Conservation (phyloP, 2,888 invertebrate species). For the Ariolimax columbianus region DNA sequence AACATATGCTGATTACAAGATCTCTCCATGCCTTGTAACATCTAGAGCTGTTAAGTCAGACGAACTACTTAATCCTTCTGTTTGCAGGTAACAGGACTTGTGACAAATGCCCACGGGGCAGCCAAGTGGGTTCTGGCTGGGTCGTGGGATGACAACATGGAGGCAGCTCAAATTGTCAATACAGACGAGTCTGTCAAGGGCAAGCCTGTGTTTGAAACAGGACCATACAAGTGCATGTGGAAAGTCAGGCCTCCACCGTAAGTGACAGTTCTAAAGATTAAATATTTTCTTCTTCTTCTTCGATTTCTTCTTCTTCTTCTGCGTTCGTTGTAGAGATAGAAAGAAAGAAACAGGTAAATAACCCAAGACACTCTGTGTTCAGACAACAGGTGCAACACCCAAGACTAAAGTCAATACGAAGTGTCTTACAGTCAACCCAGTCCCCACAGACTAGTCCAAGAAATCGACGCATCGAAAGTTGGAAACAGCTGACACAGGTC, state of each 20-base stretch:
- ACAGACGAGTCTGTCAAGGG: slow-evolving; percentile 81
- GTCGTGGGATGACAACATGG: slow-evolving; percentile 97
- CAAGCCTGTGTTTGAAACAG: slow-evolving; percentile 92
- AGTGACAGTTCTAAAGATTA: slow-evolving; percentile 69
- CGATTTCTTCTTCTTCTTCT: no score
- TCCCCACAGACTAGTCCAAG: no score
- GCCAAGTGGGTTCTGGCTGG: slow-evolving; percentile 86
- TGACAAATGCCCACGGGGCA: slow-evolving; percentile 81
- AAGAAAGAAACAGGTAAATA: no score
- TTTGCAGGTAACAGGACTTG: slow-evolving; percentile 85
- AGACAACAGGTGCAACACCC: no score
- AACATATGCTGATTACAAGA: neutral
- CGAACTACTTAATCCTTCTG: neutral
- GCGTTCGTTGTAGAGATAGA: no score
- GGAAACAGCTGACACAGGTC: no score
- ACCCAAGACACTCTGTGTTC: no score
- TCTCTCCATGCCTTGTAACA: neutral
- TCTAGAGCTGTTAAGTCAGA: neutral
- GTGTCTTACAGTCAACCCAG: no score
- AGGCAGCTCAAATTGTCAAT: slow-evolving; percentile 89
- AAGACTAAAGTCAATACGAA: no score
- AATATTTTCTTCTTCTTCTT: no score
- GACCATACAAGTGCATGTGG: slow-evolving; percentile 91
- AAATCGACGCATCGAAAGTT: no score
- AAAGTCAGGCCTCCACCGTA: slow-evolving; percentile 87